These are phyloP conservation scores for Drosophila pandora DNA, from an alignment of 1,140 invertebrate genomes.

Conservation along the genomic window DNA sequence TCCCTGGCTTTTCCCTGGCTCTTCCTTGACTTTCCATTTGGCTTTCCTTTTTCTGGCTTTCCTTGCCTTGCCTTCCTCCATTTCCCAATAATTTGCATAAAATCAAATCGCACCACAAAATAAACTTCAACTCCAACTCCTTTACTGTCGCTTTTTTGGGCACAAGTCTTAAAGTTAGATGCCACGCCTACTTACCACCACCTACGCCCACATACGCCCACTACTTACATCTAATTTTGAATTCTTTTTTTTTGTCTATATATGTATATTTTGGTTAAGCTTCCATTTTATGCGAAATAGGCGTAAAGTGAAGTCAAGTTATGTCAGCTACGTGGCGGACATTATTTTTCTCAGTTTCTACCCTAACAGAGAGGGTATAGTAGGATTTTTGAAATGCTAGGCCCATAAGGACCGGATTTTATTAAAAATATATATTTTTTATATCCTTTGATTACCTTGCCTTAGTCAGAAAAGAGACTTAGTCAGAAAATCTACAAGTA, in stretches of 20 bases:
- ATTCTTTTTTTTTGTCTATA: neutral
- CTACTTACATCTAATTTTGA: neutral
- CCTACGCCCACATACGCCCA: constrained; percentile 5
- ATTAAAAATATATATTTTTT: too few species aligned
- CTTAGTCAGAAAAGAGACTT: too few species aligned
- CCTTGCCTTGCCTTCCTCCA: neutral
- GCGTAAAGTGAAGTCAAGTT: constrained; percentile 71
- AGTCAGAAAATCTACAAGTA: too few species aligned
- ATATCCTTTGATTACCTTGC: too few species aligned
- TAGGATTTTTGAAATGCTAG: neutral
- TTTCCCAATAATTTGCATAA: constrained; percentile 69
- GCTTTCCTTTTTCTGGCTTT: neutral
- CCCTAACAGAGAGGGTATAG: neutral
- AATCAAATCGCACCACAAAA: constrained; percentile 77
- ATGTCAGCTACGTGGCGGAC: constrained; percentile 62
- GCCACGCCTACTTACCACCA: constrained; percentile 27
- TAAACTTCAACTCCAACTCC: constrained; percentile 49
- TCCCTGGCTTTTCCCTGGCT: neutral
- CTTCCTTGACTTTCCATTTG: constrained; percentile 7
- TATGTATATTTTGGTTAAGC: constrained; percentile 14
- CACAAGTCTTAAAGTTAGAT: constrained; percentile 29
- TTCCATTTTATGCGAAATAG: constrained; percentile 68
- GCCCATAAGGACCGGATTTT: too few species aligned
- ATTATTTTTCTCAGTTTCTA: neutral
- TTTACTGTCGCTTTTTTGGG: constrained; percentile 36